Conservation (phyloP, 2,113 vertebrate genomes). For the Labrus mixtus region DNA sequence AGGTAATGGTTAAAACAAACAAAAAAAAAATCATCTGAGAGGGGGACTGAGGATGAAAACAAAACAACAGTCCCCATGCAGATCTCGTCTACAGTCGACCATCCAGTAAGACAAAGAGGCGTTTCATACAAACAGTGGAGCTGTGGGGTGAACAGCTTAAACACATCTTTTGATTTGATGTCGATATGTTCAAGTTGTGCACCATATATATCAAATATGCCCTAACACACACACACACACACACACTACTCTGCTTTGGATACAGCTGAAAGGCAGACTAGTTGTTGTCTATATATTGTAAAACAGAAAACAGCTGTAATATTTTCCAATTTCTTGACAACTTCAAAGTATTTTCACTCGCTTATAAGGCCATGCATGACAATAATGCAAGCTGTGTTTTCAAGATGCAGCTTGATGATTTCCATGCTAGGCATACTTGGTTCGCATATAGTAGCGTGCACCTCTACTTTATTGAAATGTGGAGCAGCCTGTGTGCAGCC, state of each 20-base stretch:
- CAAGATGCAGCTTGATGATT: conserved; percentile 11
- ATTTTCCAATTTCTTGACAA: background rate
- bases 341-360: no score
- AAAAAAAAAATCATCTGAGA: background rate
- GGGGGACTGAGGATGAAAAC: background rate
- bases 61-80: background rate
- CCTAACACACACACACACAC: conserved; percentile 2
- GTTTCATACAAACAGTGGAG: background rate
- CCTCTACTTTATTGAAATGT: background rate
- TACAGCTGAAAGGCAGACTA: conserved; percentile 17
- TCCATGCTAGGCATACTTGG: background rate
- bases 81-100: background rate
- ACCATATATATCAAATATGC: background rate
- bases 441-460: background rate
- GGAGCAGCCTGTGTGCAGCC: background rate
- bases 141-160: background rate
- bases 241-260: background rate
- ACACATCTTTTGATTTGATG: conserved; percentile 9
- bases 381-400: background rate
- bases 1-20: background rate
- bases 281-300: no score
- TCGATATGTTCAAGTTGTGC: conserved; percentile 17
- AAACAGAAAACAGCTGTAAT: background rate
- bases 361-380: no score
- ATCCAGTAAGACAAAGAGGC: background rate